A percentile compares a stretch with the other conserved stretches of the same genome.
phyloP scores from a whole-genome alignment of 1,140 invertebrate species.

The Ladona fulva region DNA sequence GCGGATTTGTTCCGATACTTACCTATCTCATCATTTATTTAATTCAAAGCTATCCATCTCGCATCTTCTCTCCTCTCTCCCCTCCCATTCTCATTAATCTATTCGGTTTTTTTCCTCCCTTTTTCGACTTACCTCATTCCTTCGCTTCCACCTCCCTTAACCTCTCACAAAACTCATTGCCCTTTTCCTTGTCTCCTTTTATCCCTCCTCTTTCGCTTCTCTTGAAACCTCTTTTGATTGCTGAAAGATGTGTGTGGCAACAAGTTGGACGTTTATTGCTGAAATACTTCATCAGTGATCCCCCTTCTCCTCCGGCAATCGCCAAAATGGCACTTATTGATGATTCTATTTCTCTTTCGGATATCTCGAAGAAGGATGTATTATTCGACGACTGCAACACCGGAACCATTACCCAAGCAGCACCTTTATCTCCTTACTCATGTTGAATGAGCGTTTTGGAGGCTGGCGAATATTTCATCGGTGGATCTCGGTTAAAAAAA shows the following conservation, averaged over 20 bases:
- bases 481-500: no score
- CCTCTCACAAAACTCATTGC: background rate
- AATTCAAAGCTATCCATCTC: background rate
- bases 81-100: background rate
- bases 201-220: background rate
- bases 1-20: background rate
- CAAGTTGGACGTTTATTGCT: background rate
- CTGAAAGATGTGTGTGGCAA: background rate
- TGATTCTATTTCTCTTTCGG: background rate
- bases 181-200: background rate
- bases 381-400: no score
- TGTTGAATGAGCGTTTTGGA: no score
- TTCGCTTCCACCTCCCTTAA: background rate
- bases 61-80: background rate
- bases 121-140: background rate
- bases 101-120: no score
- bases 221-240: conserved; percentile 1
- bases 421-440: no score
- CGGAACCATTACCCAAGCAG: no score
- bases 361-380: background rate
- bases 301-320: background rate
- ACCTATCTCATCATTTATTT: background rate
- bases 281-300: background rate
- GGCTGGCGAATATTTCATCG: no score
- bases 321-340: background rate